Percentiles rank a stretch among this genome's conserved stretches.
These are phyloP conservation scores for Hycleus cichorii DNA, from an alignment of 1,140 invertebrate genomes.

Conservation along the genomic window DNA sequence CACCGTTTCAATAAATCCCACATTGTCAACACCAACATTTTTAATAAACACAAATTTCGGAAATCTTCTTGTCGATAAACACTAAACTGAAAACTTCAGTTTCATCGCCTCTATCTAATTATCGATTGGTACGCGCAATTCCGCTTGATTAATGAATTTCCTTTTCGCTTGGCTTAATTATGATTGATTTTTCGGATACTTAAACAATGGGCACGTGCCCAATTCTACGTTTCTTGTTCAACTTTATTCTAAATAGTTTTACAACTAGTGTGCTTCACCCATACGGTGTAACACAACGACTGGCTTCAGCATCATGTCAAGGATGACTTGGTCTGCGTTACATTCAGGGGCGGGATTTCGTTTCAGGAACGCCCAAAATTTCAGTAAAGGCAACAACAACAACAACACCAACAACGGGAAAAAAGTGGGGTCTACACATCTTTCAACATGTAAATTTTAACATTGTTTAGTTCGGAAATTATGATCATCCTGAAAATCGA, in stretches of 20 bases:
- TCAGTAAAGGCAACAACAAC: neutral
- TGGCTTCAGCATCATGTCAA: constrained; percentile 39
- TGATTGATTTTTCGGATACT: neutral
- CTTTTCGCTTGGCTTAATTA: neutral
- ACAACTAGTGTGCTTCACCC: constrained; percentile 31
- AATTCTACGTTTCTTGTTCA: constrained; percentile 9
- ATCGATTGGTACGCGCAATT: neutral
- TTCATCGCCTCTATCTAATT: neutral
- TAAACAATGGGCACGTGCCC: neutral
- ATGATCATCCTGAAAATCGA: neutral
- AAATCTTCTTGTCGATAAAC: neutral
- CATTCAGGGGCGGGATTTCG: constrained; percentile 10
- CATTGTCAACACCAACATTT: neutral
- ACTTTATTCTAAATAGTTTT: constrained; percentile 23
- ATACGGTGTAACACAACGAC: constrained; percentile 38
- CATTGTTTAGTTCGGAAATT: neutral
- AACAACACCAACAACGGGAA: neutral
- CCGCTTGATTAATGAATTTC: neutral
- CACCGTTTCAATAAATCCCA: neutral
- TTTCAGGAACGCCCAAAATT: no score
- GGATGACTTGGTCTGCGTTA: constrained; percentile 38
- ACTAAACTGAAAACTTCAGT: neutral
- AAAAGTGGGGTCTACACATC: neutral
- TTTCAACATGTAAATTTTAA: neutral
- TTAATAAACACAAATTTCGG: neutral